Evolutionary conservation across 2,797 vertebrate genomes (phyloP).

Genomic region (Clarias pachynema): DNA sequence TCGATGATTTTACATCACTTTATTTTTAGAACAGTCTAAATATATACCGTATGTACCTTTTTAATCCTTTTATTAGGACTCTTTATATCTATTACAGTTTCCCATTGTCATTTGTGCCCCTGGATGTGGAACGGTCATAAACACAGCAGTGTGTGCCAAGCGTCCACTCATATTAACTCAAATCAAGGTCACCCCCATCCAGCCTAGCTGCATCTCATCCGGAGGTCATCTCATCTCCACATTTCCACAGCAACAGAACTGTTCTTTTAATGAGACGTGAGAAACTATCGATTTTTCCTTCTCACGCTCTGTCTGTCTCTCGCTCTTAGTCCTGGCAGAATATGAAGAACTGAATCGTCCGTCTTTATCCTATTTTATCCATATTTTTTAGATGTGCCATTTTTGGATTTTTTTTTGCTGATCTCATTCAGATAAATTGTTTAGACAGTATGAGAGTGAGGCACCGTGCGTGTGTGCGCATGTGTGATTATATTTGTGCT

Average conservation of each 20-base stretch:
- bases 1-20: background rate
- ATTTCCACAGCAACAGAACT: constrained; percentile 26
- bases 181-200: constrained; percentile 36
- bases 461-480: too few relatives aligned
- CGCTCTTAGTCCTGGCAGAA: background rate
- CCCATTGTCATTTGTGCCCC: background rate
- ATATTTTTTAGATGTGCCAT: background rate
- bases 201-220: constrained; percentile 21
- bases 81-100: background rate
- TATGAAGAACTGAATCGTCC: constrained; percentile 9
- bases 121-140: background rate
- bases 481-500: too few relatives aligned
- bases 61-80: background rate
- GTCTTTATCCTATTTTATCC: constrained; percentile 12
- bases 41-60: background rate
- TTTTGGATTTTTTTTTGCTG: constrained; percentile 8
- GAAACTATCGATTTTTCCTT: constrained; percentile 29
- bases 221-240: constrained; percentile 16
- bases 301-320: background rate
- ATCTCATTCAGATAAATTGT: background rate
- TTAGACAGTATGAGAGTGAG: too few relatives aligned
- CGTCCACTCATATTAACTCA: constrained; percentile 6
- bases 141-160: background rate
- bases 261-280: constrained; percentile 30
- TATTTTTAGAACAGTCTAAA: background rate